Evolutionary conservation across 2,888 invertebrate species (phyloP), one percentile per base, ranked within the genome.

Genomic region (Clistopyga incitator): DNA sequence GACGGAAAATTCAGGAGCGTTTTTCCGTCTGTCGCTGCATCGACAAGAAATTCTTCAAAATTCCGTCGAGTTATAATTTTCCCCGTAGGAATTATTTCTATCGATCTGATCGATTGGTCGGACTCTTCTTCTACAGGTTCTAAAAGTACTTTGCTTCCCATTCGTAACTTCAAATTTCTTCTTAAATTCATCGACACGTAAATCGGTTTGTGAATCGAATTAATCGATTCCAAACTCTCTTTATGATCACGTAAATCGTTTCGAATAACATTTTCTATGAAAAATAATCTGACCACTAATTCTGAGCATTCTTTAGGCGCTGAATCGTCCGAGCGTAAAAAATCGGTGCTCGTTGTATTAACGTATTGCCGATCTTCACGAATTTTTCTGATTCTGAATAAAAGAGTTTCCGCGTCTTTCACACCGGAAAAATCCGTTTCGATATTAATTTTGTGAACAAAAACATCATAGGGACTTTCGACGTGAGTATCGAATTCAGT

Each of bases 131-230:
- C 93, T 6, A 94, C n/a, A n/a, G 76, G 61, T 38, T 85, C 80
- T 29, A 96, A 91, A 50, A 94, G 92, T 6, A 95, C 93, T 92
- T 95, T 95, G 65, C 94, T 93, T 11, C 96, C 96, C 82, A 94
- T 93, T 54, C 94, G 94, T 81, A 95, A 88, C 85, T 94, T 94
- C 64, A 96, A 93, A 84, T 95, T 94, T 18, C 93, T 89, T 88
- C 95, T 94, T 72, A 96, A 91, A 54, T 94, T 93, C 78, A 94
- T 93, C 67, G 95, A 94, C 81, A 95, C 93, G 78, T 95, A 94
- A 29, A 95, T 92, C 84, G 94, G 94, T 4, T 94, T 94, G 89
- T 85, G 87, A 50, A 68, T 71, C 1, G 82, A 59, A 52, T 71
- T 74, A 2, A 42, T 29, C 29, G 34, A 6, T 0, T 50, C 50